These are phyloP conservation scores for Grammomys dolichurus DNA, from an alignment of 2,113 vertebrate genomes.

Conservation along the genomic window DNA sequence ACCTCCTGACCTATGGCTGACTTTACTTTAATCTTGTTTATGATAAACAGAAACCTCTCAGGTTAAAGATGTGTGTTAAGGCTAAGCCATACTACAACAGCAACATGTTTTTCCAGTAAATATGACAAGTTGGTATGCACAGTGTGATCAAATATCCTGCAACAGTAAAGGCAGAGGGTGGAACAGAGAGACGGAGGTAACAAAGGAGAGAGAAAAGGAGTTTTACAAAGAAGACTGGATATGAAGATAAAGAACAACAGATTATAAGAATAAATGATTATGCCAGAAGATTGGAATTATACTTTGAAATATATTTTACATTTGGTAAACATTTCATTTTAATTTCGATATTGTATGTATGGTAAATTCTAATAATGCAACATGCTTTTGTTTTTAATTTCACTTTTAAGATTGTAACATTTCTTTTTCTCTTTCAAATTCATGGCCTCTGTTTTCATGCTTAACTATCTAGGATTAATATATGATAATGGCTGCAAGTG, in stretches of 20 bases:
- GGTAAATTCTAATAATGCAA: not conserved
- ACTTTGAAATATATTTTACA: not conserved
- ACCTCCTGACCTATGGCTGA: too few relatives aligned
- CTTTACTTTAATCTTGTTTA: too few relatives aligned
- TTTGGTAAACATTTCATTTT: not conserved
- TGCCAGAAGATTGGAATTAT: not conserved
- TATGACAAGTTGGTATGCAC: too few relatives aligned
- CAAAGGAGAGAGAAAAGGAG: not conserved
- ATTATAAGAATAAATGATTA: not conserved
- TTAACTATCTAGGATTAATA: not conserved
- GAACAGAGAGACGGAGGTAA: too few relatives aligned
- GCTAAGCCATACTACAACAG: too few relatives aligned
- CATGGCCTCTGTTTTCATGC: not conserved
- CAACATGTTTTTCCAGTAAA: too few relatives aligned
- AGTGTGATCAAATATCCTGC: too few relatives aligned
- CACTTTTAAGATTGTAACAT: not conserved
- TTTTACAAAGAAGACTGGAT: not conserved
- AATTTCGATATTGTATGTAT: not conserved
- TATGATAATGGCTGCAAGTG: not conserved
- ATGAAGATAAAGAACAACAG: not conserved
- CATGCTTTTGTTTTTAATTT: not conserved
- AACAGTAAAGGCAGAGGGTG: too few relatives aligned
- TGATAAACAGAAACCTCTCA: too few relatives aligned
- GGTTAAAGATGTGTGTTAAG: too few relatives aligned
- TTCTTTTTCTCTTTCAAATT: not conserved